Percentiles rank a stretch among this genome's conserved stretches.
phyloP scores from a whole-genome alignment of 2,797 vertebrate species.

The Sebastes itinus region DNA sequence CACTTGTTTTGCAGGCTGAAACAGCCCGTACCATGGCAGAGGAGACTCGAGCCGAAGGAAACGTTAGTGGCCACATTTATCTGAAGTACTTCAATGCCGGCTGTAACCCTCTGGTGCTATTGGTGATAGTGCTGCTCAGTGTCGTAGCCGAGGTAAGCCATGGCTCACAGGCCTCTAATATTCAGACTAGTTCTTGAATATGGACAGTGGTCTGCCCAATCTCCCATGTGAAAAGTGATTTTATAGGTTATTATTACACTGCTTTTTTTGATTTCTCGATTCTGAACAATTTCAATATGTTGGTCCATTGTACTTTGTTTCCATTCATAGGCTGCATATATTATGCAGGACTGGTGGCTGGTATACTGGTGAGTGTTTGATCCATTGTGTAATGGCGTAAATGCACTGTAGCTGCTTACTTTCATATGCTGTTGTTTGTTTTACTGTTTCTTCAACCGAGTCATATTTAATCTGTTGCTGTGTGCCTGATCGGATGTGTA shows the following conservation, averaged over 20 bases:
- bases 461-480: neutral
- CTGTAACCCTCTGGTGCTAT: conserved; percentile 76
- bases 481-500: neutral
- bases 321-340: conserved; percentile 69
- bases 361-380: conserved; percentile 83
- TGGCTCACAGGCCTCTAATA: neutral
- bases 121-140: conserved; percentile 83
- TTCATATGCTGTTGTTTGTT: neutral
- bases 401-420: neutral
- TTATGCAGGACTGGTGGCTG: conserved; percentile 95
- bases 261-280: fast-evolving
- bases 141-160: conserved; percentile 83
- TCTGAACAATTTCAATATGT: too few relatives aligned
- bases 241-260: neutral
- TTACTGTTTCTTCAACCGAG: neutral
- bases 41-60: conserved; percentile 87
- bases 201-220: neutral
- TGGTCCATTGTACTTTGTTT: neutral
- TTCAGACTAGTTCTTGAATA: neutral
- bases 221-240: neutral
- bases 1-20: conserved; percentile 59
- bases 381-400: neutral
- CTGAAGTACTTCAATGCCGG: conserved; percentile 83
- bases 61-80: conserved; percentile 83
- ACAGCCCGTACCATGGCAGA: conserved; percentile 72